A percentile compares a stretch with the other conserved stretches of the same genome.
Conservation (phyloP, 2,888 invertebrate genomes). For the Anodontia alba region DNA sequence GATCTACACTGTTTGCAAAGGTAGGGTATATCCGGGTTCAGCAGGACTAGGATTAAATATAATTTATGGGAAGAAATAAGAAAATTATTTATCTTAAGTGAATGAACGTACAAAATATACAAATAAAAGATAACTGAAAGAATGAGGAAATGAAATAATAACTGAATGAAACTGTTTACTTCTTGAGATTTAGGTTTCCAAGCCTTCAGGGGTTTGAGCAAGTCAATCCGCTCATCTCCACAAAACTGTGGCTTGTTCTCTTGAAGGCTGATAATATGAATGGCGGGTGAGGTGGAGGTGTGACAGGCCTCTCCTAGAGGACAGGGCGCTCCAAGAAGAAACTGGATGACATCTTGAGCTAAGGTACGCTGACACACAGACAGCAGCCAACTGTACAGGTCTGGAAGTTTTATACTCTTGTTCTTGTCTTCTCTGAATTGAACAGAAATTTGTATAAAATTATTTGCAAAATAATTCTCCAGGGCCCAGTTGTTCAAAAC, state of each 20-base stretch:
- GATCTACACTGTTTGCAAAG: too few species aligned
- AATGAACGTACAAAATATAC: too few species aligned
- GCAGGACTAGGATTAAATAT: too few species aligned
- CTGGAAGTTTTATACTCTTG: slow-evolving; percentile 18
- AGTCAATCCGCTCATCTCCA: slow-evolving; percentile 61
- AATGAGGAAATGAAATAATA: too few species aligned
- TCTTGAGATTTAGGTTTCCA: slow-evolving; percentile 51
- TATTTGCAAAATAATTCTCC: background rate
- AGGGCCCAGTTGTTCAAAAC: too few species aligned
- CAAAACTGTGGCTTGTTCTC: slow-evolving; percentile 56
- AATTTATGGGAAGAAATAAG: too few species aligned
- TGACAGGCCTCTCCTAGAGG: slow-evolving; percentile 48
- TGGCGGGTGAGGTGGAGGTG: slow-evolving; percentile 1
- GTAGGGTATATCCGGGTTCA: too few species aligned
- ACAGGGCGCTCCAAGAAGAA: slow-evolving; percentile 45
- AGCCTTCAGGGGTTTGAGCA: slow-evolving; percentile 48
- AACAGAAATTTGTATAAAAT: background rate
- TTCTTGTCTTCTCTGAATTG: slow-evolving; percentile 53
- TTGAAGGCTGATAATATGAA: slow-evolving; percentile 62
- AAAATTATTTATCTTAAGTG: too few species aligned
- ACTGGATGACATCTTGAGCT: slow-evolving; percentile 22
- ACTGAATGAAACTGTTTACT: too few species aligned
- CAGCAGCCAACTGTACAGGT: slow-evolving; percentile 47
- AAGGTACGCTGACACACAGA: slow-evolving; percentile 31
- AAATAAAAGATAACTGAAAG: too few species aligned